These are phyloP conservation scores for Phodopus roborovskii DNA, from an alignment of 2,113 vertebrate genomes.

Conservation along the genomic window DNA sequence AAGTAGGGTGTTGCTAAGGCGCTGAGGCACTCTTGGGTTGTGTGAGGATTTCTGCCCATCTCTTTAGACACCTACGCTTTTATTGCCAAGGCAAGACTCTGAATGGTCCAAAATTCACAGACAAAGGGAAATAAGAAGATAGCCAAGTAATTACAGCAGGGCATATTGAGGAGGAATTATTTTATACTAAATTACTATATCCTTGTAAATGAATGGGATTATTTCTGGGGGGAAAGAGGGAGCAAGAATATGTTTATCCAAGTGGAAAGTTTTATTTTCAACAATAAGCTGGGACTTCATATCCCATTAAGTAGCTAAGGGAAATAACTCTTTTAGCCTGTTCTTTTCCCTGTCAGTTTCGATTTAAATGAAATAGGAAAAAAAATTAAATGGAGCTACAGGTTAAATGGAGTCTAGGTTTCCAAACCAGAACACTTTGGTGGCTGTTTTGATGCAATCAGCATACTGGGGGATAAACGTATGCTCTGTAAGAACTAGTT, in stretches of 20 bases:
- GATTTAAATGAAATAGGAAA: slow-evolving; percentile 66
- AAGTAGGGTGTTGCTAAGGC: neutral
- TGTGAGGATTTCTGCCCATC: neutral
- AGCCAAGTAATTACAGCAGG: slow-evolving; percentile 71
- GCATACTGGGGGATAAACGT: neutral
- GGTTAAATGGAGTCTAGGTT: slow-evolving; percentile 70
- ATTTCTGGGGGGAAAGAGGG: slow-evolving; percentile 49
- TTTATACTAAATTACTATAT: slow-evolving; percentile 73
- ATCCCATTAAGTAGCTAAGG: slow-evolving; percentile 70
- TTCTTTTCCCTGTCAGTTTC: slow-evolving; percentile 70
- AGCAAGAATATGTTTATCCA: slow-evolving; percentile 76
- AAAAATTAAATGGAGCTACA: slow-evolving; percentile 59
- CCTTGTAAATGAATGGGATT: slow-evolving; percentile 77
- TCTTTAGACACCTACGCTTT: neutral
- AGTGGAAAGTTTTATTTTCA: slow-evolving; percentile 82
- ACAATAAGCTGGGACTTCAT: slow-evolving; percentile 68
- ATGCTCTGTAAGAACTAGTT: neutral
- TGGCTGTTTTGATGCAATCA: neutral
- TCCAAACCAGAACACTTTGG: slow-evolving; percentile 30
- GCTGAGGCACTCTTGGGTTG: neutral
- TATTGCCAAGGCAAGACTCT: neutral
- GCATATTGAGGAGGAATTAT: slow-evolving; percentile 66
- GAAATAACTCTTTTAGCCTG: slow-evolving; percentile 73
- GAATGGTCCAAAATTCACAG: slow-evolving; percentile 52
- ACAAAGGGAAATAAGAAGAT: slow-evolving; percentile 42